Base-by-base conservation (phyloP, 2,113 vertebrate species). In the Sterna hirundo region DNA sequence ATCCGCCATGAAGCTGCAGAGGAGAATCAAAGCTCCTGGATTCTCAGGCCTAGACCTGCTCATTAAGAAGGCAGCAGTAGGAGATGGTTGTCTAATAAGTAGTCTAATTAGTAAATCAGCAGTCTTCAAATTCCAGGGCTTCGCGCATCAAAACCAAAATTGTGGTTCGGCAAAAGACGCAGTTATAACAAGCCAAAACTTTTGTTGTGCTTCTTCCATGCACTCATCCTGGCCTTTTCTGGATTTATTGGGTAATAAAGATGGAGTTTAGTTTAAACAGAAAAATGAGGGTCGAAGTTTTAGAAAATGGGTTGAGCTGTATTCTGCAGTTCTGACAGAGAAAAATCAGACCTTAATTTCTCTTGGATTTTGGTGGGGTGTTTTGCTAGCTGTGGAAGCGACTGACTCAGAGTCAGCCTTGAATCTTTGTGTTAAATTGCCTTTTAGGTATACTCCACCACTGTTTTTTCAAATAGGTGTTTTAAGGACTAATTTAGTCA, bases 401-500 rank as follows among this genome's bases (percentile, higher is more conserved):
- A 40, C 27, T n/a, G 49, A 30, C 69, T 84, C 26, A 20, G 40
- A 87, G 34, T 64, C 36, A 77, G 38, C 32, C 36, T 32, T 42
- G 26, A 68, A 58, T 46, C 32, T 47, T 51, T 36, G 27, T 54
- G 40, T 70, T 69, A 91, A 94, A 83, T 32, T 77, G 11, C 38
- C 10, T 62, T 93, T 87, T 46, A 62, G 42, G 22, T 74, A 44
- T 44, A 64, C 30, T 60, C 78, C 25, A 54, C 21, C 7, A 19
- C 10, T 74, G 11, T 5, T 68, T 90, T 91, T 81, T 55, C 26
- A 34, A 77, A 88, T 16, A 62, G 2, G 14, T 79, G 11, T 46
- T 94, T 94, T 83, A 82, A 94, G 79, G 29, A 82, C 49, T 76
- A 27, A 19, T 46, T 93, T 89, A 89, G 40, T 61, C 23, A 88